A percentile compares a stretch with the other conserved stretches of the same genome.
These are phyloP conservation scores for Lasioglossum morio DNA, from an alignment of 2,888 invertebrate species.

Conservation along the genomic window DNA sequence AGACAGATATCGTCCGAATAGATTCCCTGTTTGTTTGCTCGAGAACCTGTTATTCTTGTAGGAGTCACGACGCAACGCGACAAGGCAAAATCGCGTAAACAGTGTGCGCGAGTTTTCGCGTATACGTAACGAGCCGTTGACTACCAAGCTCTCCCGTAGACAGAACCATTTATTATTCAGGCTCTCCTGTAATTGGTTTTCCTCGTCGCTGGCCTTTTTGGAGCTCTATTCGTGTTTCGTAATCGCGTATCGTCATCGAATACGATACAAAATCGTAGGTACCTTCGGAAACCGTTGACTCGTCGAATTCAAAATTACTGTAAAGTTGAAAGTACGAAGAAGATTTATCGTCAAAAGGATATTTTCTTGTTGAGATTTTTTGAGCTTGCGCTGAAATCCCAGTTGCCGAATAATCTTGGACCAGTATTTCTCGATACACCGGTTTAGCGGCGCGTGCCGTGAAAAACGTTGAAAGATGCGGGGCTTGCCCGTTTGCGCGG, in stretches of 20 bases:
- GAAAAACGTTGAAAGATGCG: conserved; percentile 46
- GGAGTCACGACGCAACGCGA: too few species aligned
- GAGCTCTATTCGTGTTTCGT: not conserved
- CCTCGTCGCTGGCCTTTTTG: not conserved
- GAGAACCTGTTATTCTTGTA: too few species aligned
- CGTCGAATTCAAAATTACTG: too few species aligned
- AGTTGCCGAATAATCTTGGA: conserved; percentile 17
- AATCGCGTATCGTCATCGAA: not conserved
- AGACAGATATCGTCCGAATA: too few species aligned
- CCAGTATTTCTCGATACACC: conserved; percentile 46
- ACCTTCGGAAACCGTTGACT: not conserved
- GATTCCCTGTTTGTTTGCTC: too few species aligned
- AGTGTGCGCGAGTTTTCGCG: conserved; percentile 20
- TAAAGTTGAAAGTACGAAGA: not conserved
- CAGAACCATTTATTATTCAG: conserved; percentile 22
- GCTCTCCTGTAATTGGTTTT: conserved; percentile 23
- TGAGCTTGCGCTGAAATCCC: not conserved
- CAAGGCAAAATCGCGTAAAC: not conserved
- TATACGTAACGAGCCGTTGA: conserved; percentile 24
- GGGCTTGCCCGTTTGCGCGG: not conserved
- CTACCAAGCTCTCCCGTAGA: not conserved
- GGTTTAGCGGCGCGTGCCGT: conserved; percentile 26
- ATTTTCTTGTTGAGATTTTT: not conserved
- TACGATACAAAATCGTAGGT: not conserved
- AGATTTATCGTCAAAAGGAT: not conserved